phyloP scores from a whole-genome alignment of 2,113 vertebrate genomes.

The Cygnus buccinator region DNA sequence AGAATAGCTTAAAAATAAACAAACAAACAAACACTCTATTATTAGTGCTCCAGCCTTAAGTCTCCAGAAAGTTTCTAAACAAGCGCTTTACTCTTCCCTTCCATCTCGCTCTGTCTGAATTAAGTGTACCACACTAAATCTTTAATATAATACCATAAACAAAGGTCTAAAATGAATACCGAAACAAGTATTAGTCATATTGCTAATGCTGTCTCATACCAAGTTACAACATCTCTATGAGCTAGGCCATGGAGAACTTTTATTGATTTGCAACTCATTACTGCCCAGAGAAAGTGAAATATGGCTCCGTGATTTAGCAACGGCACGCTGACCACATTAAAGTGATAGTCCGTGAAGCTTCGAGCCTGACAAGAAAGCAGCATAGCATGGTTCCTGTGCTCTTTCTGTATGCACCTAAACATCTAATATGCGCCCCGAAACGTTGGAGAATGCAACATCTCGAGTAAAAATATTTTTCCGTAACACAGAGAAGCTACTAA shows the following conservation, averaged over 20 bases:
- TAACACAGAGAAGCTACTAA: background rate
- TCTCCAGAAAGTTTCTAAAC: background rate
- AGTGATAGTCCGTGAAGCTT: background rate
- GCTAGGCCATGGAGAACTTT: background rate
- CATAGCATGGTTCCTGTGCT: background rate
- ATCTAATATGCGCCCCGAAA: background rate
- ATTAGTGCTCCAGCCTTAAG: background rate
- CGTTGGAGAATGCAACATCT: background rate
- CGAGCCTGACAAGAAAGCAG: background rate
- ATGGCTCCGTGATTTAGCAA: background rate
- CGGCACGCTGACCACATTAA: background rate
- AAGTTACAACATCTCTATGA: background rate
- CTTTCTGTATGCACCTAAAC: background rate
- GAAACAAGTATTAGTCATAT: background rate
- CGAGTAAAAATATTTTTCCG: background rate
- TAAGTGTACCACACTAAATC: background rate
- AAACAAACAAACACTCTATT: background rate
- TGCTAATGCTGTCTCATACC: background rate
- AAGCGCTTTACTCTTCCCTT: background rate
- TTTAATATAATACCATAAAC: background rate
- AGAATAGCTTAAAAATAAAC: background rate
- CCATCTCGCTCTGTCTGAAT: background rate
- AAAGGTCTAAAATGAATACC: background rate
- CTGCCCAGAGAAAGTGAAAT: background rate
- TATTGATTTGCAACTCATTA: slow-evolving; percentile 34